Base-by-base conservation (phyloP, 1,140 invertebrate genomes). In the Venturia canescens region DNA sequence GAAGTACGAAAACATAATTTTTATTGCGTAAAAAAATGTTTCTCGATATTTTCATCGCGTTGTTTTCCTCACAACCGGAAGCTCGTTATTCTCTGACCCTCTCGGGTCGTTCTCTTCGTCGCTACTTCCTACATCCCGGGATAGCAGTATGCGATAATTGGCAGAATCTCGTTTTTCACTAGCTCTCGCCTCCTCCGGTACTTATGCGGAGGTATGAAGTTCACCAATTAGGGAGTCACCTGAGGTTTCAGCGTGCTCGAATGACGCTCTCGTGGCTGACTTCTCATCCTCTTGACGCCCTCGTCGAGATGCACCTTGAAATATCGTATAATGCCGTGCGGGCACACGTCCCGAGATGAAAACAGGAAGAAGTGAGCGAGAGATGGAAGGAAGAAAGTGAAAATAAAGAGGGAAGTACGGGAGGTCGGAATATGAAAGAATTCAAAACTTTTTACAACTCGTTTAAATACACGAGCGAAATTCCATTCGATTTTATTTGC, bases 141-240 rank as follows among this genome's bases (percentile, higher is more conserved):
- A 3, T 18, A 3, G 29, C 29, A 29, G 66, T 69, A 69, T 69
- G 66, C 27, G 29, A 21, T 69, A 69, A 69, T 69, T 69, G 66
- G 66, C 66, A 34, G 29, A 69, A 69, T 34, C 66, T 69, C 66
- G 31, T 69, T 31, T 16, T 69, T 29, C 29, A 4, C 26, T 31
- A 69, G 31, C 66, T 69, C 66, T 31, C 66, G 66, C 66, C 29
- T n/a, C 29, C 31, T 69, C 66, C 16, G 15, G 27, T 69, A 69
- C 66, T 69, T 29, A 69, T 34, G n/a, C 27, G 1, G 5, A 31
- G 66, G 29, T 27, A 69, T 31, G 66, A 69, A 31, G 66, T 69
- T 69, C 66, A 31, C 66, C 66, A 69, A 69, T 69, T 69, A 69
- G 66, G 66, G 29, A 69, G 66, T 31, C 66, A 69, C 66, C 15